Base-by-base conservation (phyloP, 1,140 invertebrate genomes). In the Leucophenga varia region DNA sequence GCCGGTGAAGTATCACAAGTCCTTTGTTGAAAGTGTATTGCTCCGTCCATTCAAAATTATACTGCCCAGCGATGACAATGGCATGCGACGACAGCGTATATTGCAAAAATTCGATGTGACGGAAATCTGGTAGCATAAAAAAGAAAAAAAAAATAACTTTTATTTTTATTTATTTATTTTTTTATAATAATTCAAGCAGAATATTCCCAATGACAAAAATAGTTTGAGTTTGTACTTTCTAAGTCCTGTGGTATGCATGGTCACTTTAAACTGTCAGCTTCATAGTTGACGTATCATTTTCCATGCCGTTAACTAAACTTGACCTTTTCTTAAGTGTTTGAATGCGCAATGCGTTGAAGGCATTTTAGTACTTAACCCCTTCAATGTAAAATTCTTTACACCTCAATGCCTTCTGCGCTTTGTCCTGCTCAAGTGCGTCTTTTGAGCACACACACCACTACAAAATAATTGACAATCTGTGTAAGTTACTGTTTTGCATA, bases 81-180 rank as follows among this genome's bases (percentile, higher is more conserved):
- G 61, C n/a, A 49, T 50, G 21, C 44, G 64, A 12, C 54, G 70
- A 18, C 63, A 64, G 43, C 60, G 69, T 21, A 61, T 73, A 14
- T 37, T 73, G 35, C 69, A 73, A 44, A 73, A 73, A 57, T 73
- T 73, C 43, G 70, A 73, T 42, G 70, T 72, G 31, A 73, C 70
- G 5, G 70, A 73, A 45, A 73, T 73, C 31, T 73, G 70, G 70
- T 73, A 70, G n/a, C n/a, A n/a, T n/a, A n/a, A n/a, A n/a, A n/a
- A n/a, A n/a, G n/a, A n/a, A n/a, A n/a, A n/a, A n/a, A n/a, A n/a
- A n/a, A n/a, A n/a, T n/a, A n/a, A n/a, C n/a, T n/a, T n/a, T n/a
- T n/a, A n/a, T n/a, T n/a, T n/a, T n/a, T n/a, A n/a, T n/a, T n/a
- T n/a, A n/a, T n/a, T n/a, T n/a, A n/a, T n/a, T n/a, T n/a, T n/a